Conservation (phyloP, 2,797 vertebrate species). For the Gymnothorax reevesii region DNA sequence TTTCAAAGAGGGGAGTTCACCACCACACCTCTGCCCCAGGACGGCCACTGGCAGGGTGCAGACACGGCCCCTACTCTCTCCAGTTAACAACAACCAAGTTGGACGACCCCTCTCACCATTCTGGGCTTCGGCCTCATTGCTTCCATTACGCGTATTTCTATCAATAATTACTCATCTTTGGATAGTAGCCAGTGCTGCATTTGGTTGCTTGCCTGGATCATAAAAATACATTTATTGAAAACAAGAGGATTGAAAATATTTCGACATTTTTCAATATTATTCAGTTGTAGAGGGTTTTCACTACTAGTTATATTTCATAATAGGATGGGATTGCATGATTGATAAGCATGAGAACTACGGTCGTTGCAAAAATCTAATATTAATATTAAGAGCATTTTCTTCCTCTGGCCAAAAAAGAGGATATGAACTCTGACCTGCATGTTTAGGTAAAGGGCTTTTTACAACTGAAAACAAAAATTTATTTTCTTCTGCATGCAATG, state of each 20-base stretch:
- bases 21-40: too few species aligned
- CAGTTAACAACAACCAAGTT: too few species aligned
- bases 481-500: background rate
- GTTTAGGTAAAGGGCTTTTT: background rate
- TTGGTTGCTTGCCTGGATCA: too few species aligned
- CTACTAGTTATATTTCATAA: background rate
- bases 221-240: conserved; percentile 46
- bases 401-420: background rate
- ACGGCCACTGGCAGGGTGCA: too few species aligned
- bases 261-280: background rate
- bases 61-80: too few species aligned
- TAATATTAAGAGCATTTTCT: background rate
- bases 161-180: too few species aligned
- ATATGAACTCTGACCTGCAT: background rate
- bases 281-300: background rate
- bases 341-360: background rate
- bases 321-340: background rate
- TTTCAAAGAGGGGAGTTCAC: too few species aligned
- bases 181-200: too few species aligned
- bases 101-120: too few species aligned
- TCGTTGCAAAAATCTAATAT: background rate
- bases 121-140: too few species aligned
- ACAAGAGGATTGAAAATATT: background rate
- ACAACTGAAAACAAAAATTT: background rate
- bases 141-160: too few species aligned